Percentiles rank a stretch among this genome's conserved stretches.
phyloP scores from a whole-genome alignment of 2,888 invertebrate genomes.

The Julus scandinavius region DNA sequence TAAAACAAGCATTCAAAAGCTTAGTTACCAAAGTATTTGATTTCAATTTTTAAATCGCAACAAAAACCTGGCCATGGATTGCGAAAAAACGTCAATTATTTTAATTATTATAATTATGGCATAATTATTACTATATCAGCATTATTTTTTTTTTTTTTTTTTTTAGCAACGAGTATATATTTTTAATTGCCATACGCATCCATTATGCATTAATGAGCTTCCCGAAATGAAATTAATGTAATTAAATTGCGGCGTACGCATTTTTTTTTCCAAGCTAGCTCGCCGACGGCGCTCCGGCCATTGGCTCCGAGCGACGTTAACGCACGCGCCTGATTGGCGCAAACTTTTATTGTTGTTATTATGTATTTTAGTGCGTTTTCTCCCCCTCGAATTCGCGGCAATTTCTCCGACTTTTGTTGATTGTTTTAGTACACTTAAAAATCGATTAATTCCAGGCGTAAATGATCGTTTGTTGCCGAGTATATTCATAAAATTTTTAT shows the following conservation, averaged over 20 bases:
- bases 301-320: constrained; percentile 28
- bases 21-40: background rate
- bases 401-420: constrained; percentile 43
- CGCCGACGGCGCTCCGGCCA: constrained; percentile 1
- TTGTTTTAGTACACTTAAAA: constrained; percentile 52
- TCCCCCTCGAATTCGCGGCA: background rate
- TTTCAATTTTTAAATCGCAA: background rate
- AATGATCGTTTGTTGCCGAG: constrained; percentile 50
- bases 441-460: constrained; percentile 53
- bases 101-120: constrained; percentile 36
- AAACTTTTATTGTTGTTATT: constrained; percentile 46
- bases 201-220: constrained; percentile 46
- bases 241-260: constrained; percentile 12
- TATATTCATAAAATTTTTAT: constrained; percentile 51
- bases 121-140: constrained; percentile 1
- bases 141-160: background rate
- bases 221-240: constrained; percentile 46
- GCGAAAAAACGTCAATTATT: constrained; percentile 43
- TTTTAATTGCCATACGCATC: constrained; percentile 44
- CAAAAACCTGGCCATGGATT: background rate
- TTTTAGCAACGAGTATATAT: background rate
- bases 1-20: background rate
- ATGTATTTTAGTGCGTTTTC: background rate
- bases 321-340: background rate
- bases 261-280: background rate